Conservation (phyloP, 1,140 invertebrate species). For the Panagrolaimus sp. region DNA sequence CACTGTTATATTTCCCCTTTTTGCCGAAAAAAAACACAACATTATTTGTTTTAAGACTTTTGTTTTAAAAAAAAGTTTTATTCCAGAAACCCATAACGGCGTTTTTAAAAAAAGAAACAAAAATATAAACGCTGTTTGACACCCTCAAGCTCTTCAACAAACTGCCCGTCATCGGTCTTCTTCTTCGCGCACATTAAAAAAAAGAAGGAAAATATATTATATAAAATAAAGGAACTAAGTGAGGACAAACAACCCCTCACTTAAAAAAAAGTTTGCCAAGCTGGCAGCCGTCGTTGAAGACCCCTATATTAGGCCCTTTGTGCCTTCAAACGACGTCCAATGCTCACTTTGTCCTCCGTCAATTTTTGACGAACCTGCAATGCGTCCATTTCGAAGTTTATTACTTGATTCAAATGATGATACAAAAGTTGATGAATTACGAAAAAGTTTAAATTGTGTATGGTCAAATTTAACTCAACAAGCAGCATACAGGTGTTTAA, state of each 20-base stretch:
- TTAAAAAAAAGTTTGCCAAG: background rate
- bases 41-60: too few relatives aligned
- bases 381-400: background rate
- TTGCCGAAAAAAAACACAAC: too few relatives aligned
- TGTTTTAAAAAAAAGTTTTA: too few relatives aligned
- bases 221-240: too few relatives aligned
- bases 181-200: conserved; percentile 10
- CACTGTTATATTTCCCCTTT: too few relatives aligned
- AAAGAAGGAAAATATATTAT: too few relatives aligned
- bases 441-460: background rate
- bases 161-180: too few relatives aligned
- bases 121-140: too few relatives aligned
- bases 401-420: background rate
- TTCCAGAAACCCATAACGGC: too few relatives aligned
- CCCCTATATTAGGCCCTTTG: conserved; percentile 12
- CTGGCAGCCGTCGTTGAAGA: conserved; percentile 12
- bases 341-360: conserved; percentile 6
- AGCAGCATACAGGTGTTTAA: background rate
- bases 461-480: conserved; percentile 1
- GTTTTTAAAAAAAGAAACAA: too few relatives aligned
- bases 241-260: background rate
- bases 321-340: background rate
- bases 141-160: too few relatives aligned
- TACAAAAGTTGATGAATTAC: background rate
- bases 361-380: background rate